phyloP scores from a whole-genome alignment of 2,888 invertebrate species.

The Hirtodrosophila confusa region DNA sequence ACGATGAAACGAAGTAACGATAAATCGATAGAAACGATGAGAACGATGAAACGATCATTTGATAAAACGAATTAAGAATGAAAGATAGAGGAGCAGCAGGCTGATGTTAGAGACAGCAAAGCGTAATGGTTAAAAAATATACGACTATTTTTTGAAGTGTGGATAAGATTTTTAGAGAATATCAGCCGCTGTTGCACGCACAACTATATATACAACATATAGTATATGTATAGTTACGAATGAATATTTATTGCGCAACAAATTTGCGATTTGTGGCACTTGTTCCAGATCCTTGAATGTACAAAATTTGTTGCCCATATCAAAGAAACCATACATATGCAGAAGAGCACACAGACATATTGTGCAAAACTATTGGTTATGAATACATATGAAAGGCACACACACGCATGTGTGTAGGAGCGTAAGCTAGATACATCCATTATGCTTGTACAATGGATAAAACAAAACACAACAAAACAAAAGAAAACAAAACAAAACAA shows the following conservation, averaged over 20 bases:
- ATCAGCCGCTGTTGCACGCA: constrained; percentile 7
- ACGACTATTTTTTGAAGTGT: constrained; percentile 58
- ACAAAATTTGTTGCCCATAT: constrained; percentile 26
- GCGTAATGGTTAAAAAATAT: constrained; percentile 20
- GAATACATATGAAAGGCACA: constrained; percentile 15
- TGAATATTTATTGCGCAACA: neutral
- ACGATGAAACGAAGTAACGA: neutral
- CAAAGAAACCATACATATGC: constrained; percentile 15
- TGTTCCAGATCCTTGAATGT: constrained; percentile 11
- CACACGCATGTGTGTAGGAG: neutral
- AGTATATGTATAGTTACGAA: constrained; percentile 2
- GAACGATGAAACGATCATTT: neutral
- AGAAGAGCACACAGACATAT: constrained; percentile 10
- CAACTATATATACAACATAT: constrained; percentile 13
- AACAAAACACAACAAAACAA: too few species aligned
- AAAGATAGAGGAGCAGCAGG: neutral
- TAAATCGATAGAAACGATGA: neutral
- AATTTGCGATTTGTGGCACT: neutral
- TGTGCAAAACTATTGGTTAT: constrained; percentile 1
- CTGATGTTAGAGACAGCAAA: neutral
- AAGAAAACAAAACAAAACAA: too few species aligned
- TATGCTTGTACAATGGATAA: too few species aligned
- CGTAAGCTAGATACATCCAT: neutral
- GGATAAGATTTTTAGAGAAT: constrained; percentile 33
- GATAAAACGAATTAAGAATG: neutral